These are phyloP conservation scores for Bos javanicus DNA, from an alignment of 2,113 vertebrate genomes.

Conservation along the genomic window DNA sequence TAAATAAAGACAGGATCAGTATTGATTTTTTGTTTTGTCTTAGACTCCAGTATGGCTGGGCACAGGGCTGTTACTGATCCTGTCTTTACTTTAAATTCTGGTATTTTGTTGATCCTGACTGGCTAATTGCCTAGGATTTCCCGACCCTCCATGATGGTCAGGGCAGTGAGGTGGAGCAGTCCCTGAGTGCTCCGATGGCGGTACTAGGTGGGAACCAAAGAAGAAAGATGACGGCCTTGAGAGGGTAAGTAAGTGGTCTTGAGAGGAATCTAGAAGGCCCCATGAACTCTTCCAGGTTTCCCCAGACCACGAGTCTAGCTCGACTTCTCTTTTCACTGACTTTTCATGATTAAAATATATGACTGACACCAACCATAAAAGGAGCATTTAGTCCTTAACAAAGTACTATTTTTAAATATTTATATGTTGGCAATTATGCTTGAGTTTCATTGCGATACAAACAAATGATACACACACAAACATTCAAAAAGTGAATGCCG, in stretches of 20 bases:
- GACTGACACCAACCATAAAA: background rate
- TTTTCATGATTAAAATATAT: background rate
- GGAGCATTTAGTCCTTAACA: background rate
- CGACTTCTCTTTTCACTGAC: background rate
- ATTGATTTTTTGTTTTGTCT: conserved; percentile 4
- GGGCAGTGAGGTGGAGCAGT: background rate
- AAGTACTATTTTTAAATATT: background rate
- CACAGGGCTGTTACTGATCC: background rate
- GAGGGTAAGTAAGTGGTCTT: background rate
- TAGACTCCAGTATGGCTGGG: background rate
- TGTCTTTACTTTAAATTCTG: conserved; percentile 33
- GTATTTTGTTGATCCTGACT: background rate
- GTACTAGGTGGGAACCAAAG: background rate
- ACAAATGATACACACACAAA: background rate
- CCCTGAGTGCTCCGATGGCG: background rate
- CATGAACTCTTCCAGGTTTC: background rate
- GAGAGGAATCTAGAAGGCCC: background rate
- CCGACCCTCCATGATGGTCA: background rate
- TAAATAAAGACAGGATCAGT: background rate
- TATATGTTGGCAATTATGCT: background rate
- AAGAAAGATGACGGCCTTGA: background rate
- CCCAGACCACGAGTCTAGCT: background rate
- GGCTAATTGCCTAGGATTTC: conserved; percentile 7
- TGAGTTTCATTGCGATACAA: background rate
- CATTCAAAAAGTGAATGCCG: conserved; percentile 1